phyloP scores from a whole-genome alignment of 2,797 vertebrate genomes.

The Leucoraja ocellata region DNA sequence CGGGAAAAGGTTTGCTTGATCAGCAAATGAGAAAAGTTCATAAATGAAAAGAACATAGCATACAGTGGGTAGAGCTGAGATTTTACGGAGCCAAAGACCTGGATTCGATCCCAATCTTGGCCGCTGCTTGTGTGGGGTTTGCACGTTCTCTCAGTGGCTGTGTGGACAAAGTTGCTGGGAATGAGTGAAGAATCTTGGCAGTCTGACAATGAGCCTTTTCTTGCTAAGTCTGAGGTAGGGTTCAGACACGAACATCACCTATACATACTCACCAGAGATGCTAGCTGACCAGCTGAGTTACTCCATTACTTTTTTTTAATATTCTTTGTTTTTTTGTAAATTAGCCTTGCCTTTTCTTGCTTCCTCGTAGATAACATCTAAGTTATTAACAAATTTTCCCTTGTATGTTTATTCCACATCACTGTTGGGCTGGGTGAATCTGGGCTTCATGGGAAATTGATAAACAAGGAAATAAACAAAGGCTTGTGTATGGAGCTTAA shows the following conservation, averaged over 20 bases:
- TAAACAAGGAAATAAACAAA: background rate
- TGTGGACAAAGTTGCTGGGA: background rate
- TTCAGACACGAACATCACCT: too few species aligned
- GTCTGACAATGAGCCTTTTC: background rate
- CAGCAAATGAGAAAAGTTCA: background rate
- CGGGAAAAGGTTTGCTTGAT: background rate
- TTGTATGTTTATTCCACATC: background rate
- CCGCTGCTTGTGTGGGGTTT: too few species aligned
- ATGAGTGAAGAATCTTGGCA: background rate
- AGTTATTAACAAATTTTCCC: background rate
- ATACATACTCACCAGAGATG: too few species aligned
- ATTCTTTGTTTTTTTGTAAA: too few species aligned
- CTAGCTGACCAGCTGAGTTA: too few species aligned
- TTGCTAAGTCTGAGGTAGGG: background rate
- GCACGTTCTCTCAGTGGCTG: too few species aligned
- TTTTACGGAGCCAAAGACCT: too few species aligned
- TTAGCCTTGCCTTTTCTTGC: background rate
- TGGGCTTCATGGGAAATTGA: background rate
- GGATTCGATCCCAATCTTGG: too few species aligned
- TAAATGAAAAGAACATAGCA: too few species aligned
- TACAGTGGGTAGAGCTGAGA: background rate
- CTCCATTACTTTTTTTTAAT: too few species aligned
- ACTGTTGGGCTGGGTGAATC: background rate
- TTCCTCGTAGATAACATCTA: background rate
- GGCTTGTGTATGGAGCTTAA: background rate